Evolutionary conservation across 2,113 vertebrate genomes (phyloP), one percentile per base, ranked within the genome.

Genomic region (Aptenodytes patagonicus): DNA sequence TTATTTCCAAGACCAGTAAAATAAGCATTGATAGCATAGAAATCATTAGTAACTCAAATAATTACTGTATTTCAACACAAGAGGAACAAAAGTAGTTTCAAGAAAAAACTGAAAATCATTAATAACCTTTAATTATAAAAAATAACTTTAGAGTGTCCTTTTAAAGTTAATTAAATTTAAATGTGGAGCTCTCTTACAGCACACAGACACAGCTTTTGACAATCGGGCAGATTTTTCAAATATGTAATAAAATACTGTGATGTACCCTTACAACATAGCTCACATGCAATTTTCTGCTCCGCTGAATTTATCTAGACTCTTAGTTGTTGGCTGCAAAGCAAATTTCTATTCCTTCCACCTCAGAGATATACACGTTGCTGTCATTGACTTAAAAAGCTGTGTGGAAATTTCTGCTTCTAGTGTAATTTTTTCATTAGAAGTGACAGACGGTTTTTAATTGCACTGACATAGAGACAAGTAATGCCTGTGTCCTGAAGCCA

Each of bases 281-380:
- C 82, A 47, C 80, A 96, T 96, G 95, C 95, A 97, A 94, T 98
- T 98, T 98, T 98, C 95, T 98, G 97, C 97, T 97, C 94, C 62
- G 9, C 85, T 96, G 97, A 96, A 82, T 97, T 97, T 97, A 92
- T 96, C 92, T 94, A 96, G 77, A 73, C 90, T 94, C 65, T 73
- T 91, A 82, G 90, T 78, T 95, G 90, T 95, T 95, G 92, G 88
- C 93, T 52, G 62, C 92, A 91, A 95, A 95, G 94, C 85, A 96
- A 83, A 96, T 96, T 95, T 96, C 64, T 84, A 32, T 95, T 91
- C 95, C 89, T 97, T 89, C 83, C 86, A 46, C 85, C 69, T 93
- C 72, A 34, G 89, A 97, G 92, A 72, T 76, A 87, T 8, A 64
- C 87, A 90, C 65, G 40, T 36, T 93, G 68, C 60, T 78, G 87